Evolutionary conservation across 1,140 invertebrate species (phyloP), one percentile per base, ranked within the genome.

Genomic region (Sarcophaga bullata): DNA sequence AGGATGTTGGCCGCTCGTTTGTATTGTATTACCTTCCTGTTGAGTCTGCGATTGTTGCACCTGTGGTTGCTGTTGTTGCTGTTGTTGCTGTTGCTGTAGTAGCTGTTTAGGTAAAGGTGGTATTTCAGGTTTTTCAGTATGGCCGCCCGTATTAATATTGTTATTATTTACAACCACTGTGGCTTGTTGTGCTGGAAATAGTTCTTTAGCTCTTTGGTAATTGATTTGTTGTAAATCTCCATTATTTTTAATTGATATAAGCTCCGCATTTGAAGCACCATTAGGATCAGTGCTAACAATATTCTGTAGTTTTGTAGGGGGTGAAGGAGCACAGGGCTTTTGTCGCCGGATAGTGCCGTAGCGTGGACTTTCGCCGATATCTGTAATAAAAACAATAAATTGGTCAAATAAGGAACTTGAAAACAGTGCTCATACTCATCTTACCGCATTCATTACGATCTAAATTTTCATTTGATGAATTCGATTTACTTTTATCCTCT

Each of bases 401-500:
- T 81, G 11, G 10, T n/a, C n/a, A 17, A 17, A 25, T 58, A 15
- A 62, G 25, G 13, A 72, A 37, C 19, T 73, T 11, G 6, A 50
- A 0, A 9, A 10, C 17, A 73, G 49, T 15, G 9, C 19, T 47
- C 3, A 9, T 50, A 6, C 1, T 13, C 15, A 75, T 86, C 87
- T 87, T 80, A 89, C 88, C 88, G 84, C 80, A 83, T 15, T 89
- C 88, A 82, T 89, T 84, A 37, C 83, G 86, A 75, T 89, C 88
- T 80, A 89, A 84, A 82, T 89, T 81, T 62, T 89, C 88, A 83
- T 89, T 89, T 8, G 88, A 89, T 47, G 88, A 89, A 84, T 89
- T 88, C 4, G 88, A 89, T 85, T 89, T 89, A 83, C 84, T 86
- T 84, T 89, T 89, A 81, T 86, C 87, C 76, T 89, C 88, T 17